A percentile compares a stretch with the other conserved stretches of the same genome.
phyloP scores from a whole-genome alignment of 2,888 invertebrate genomes.

The Villa cingulata region DNA sequence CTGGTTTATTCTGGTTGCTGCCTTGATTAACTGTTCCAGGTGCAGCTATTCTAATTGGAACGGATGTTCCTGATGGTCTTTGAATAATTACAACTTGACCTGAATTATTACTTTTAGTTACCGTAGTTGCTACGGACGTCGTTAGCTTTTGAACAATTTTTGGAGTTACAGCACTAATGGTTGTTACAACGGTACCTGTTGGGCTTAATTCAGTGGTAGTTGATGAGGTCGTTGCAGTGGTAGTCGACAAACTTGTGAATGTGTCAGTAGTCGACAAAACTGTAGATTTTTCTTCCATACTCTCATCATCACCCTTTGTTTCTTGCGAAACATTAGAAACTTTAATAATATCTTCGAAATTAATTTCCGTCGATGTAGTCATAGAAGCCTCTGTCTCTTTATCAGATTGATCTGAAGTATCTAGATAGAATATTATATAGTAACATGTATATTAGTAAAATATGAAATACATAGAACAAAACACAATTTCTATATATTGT shows the following conservation, averaged over 20 bases:
- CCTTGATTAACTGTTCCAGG: background rate
- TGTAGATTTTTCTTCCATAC: background rate
- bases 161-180: background rate
- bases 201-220: background rate
- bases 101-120: background rate
- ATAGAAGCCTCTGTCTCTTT: no score
- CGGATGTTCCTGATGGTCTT: constrained; percentile 10
- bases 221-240: background rate
- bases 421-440: no score
- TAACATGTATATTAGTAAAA: no score
- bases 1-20: background rate
- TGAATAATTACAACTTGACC: constrained; percentile 13
- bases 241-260: no score
- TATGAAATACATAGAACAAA: no score
- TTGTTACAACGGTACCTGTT: background rate
- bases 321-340: background rate
- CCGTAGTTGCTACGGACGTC: constrained; percentile 8
- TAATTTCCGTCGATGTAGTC: background rate
- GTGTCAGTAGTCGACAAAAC: background rate
- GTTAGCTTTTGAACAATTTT: constrained; percentile 6
- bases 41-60: constrained; percentile 10
- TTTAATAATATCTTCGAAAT: constrained; percentile 8
- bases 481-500: no score
- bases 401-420: no score
- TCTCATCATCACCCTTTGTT: background rate